phyloP scores from a whole-genome alignment of 2,113 vertebrate genomes.

The Cygnus buccinator region DNA sequence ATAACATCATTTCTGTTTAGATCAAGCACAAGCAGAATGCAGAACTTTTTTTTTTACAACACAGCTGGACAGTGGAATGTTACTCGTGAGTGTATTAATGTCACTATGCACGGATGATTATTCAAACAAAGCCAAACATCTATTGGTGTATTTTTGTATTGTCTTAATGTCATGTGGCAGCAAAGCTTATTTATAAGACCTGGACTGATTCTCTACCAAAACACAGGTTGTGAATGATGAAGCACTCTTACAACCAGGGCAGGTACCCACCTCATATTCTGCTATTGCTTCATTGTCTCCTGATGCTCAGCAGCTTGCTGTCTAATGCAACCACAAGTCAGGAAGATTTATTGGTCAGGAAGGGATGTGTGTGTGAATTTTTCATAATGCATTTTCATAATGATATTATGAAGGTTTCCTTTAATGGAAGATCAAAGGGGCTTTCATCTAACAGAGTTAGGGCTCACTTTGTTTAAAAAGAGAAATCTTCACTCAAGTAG shows the following conservation, averaged over 20 bases:
- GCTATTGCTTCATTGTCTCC: constrained; percentile 2
- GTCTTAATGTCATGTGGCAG: neutral
- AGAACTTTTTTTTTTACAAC: neutral
- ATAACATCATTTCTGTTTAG: neutral
- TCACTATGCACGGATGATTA: neutral
- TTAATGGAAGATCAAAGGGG: constrained; percentile 71
- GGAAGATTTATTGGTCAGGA: constrained; percentile 62
- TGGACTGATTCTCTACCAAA: neutral
- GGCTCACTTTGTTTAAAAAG: constrained; percentile 50
- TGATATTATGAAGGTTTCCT: constrained; percentile 65
- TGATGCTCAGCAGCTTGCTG: constrained; percentile 45
- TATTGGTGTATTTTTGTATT: neutral
- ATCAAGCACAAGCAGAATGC: neutral
- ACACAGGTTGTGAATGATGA: neutral
- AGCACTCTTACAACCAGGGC: neutral
- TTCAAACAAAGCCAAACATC: neutral
- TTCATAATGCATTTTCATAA: constrained; percentile 66
- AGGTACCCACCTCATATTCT: neutral
- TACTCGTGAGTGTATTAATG: neutral
- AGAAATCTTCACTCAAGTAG: constrained; percentile 23
- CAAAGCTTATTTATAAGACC: neutral
- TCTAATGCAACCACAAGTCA: constrained; percentile 44
- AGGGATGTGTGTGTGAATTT: constrained; percentile 39
- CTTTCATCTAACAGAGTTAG: constrained; percentile 63
- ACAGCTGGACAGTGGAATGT: neutral